Evolutionary conservation across 2,888 invertebrate species (phyloP), one percentile per base, ranked within the genome.

Genomic region (Poecilobothrus nobilitatus): DNA sequence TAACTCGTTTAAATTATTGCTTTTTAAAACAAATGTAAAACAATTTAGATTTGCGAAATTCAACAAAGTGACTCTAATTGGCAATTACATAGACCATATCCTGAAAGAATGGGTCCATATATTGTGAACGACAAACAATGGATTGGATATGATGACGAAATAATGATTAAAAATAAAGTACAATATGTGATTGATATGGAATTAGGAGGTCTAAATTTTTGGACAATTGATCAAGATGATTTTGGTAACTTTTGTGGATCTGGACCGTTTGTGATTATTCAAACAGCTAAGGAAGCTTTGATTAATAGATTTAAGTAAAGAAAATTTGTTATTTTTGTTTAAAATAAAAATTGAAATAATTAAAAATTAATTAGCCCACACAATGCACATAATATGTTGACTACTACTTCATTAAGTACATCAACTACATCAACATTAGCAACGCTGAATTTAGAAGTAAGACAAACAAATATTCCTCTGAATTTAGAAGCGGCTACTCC

Each of bases 191-290:
- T 2, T 18, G 18, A 53, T 18, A 53, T 53, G 53, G 18, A 15
- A 4, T 53, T 53, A n/a, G 53, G 53, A 53, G 53, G 53, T 18
- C 2, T 53, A 53, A 53, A 12, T 9, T 53, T 53, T 53, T 53
- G 53, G 53, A 53, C 53, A 53, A n/a, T 53, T n/a, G 53, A 53
- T 53, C 53, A 53, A 53, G 53, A 53, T 53, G 53, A 53, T 53
- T 53, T 53, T 53, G 18, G 53, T 6, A 18, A 18, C 3, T 2
- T 18, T 18, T 53, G 53, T 53, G 18, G 18, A 18, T 18, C 53
- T 4, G 18, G 53, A 18, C 53, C 53, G 15, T 12, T 12, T 53
- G 2, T 18, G 6, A 6, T 53, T 9, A 53, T 53, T 53, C 12
- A 53, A 53, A 18, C 53, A 53, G 53, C 53, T 12, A 53, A 53